These are phyloP conservation scores for Scaptomyza montana DNA, from an alignment of 1,140 invertebrate genomes.

Conservation along the genomic window DNA sequence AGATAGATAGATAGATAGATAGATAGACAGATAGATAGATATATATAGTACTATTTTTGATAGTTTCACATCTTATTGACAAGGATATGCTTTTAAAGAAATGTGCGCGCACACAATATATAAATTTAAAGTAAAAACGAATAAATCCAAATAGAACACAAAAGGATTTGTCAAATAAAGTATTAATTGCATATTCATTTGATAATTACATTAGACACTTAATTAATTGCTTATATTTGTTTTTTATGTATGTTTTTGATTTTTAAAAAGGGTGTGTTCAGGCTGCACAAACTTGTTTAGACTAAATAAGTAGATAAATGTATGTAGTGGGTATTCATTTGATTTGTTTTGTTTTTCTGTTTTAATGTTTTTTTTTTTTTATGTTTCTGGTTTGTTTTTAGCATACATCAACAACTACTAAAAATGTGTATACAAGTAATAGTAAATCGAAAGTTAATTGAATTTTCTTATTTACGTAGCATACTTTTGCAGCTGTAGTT, in stretches of 20 bases:
- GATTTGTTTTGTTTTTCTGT: constrained; percentile 25
- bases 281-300: constrained; percentile 62
- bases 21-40: constrained; percentile 24
- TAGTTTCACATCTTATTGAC: constrained; percentile 20
- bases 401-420: constrained; percentile 75
- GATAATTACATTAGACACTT: constrained; percentile 70
- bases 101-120: constrained; percentile 59
- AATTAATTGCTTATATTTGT: constrained; percentile 53
- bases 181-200: constrained; percentile 71
- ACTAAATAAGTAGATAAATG: constrained; percentile 53
- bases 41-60: constrained; percentile 29
- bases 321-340: constrained; percentile 36
- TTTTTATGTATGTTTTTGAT: constrained; percentile 34
- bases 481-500: constrained; percentile 49
- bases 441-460: constrained; percentile 45
- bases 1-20: constrained; percentile 38
- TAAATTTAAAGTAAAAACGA: constrained; percentile 38
- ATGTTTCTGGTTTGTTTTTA: constrained; percentile 48
- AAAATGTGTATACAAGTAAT: constrained; percentile 49
- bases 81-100: constrained; percentile 60
- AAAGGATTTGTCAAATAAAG: constrained; percentile 39
- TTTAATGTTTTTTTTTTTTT: constrained; percentile 12
- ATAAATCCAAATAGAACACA: constrained; percentile 43
- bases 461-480: constrained; percentile 65
- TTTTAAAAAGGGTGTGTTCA: constrained; percentile 27